These are phyloP conservation scores for Centropristis striata DNA, from an alignment of 2,113 vertebrate species.

Conservation along the genomic window DNA sequence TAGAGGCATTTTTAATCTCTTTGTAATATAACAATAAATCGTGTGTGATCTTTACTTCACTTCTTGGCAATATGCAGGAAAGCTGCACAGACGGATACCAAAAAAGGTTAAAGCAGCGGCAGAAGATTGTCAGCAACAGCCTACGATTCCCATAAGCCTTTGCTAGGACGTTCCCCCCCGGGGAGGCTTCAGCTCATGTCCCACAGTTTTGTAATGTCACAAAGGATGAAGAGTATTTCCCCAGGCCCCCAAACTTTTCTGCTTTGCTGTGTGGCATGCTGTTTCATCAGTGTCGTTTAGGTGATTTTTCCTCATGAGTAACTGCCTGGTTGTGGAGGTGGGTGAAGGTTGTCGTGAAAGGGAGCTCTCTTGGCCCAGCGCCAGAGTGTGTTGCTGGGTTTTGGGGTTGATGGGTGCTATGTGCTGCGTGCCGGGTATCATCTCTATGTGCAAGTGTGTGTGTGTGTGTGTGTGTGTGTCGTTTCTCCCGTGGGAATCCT, in stretches of 20 bases:
- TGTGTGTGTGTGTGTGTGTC: constrained; percentile 48
- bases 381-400: constrained; percentile 74
- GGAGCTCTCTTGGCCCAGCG: constrained; percentile 72
- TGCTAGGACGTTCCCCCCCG: constrained; percentile 41
- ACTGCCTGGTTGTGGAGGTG: constrained; percentile 74
- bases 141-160: constrained; percentile 52
- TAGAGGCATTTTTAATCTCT: constrained; percentile 3
- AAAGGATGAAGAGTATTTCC: constrained; percentile 75
- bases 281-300: constrained; percentile 81
- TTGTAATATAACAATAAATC: not conserved
- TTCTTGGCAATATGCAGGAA: not conserved
- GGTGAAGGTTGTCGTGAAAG: constrained; percentile 80
- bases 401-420: constrained; percentile 73
- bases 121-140: constrained; percentile 39
- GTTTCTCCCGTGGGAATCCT: constrained; percentile 73
- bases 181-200: constrained; percentile 59
- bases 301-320: constrained; percentile 79
- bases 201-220: constrained; percentile 77
- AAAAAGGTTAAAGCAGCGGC: constrained; percentile 4
- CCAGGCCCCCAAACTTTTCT: constrained; percentile 72
- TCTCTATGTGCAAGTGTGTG: constrained; percentile 47
- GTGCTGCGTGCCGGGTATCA: constrained; percentile 61
- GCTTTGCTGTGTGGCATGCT: constrained; percentile 68
- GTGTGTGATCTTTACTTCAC: not conserved
- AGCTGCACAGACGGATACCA: not conserved